Conservation (phyloP, 2,113 vertebrate genomes). For the Centropus unirufus region DNA sequence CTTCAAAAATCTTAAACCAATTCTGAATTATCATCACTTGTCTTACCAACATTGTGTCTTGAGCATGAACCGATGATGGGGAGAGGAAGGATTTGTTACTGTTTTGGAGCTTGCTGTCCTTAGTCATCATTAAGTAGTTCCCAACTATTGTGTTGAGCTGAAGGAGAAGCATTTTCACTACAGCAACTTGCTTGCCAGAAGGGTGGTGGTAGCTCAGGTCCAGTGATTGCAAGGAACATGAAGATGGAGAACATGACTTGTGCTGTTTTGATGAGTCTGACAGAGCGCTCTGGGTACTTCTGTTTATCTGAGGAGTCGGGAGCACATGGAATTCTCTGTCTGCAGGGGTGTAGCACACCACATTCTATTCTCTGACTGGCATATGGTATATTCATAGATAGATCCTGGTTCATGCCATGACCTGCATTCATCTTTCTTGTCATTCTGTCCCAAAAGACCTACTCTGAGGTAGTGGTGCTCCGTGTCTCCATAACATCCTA, state of each 20-base stretch:
- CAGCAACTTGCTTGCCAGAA: fast-evolving
- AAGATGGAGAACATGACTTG: background rate
- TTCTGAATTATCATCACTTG: background rate
- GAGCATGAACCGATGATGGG: no score
- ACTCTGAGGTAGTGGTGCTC: background rate
- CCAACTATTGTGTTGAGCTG: background rate
- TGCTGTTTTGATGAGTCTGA: background rate
- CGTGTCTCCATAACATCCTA: background rate
- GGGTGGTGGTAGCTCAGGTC: background rate
- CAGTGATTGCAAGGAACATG: background rate
- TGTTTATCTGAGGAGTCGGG: background rate
- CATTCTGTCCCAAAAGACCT: background rate
- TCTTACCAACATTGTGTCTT: background rate
- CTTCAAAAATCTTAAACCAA: background rate
- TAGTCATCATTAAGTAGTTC: background rate
- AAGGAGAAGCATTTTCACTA: background rate
- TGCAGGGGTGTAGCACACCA: background rate
- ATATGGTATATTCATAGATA: background rate
- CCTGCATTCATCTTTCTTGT: background rate
- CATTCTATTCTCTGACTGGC: background rate
- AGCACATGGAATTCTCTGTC: fast-evolving
- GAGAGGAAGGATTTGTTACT: background rate
- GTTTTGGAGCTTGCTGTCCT: background rate
- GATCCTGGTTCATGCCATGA: background rate
- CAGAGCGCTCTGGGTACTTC: fast-evolving